Conservation (phyloP, 2,113 vertebrate species). For the Mandrillus leucophaeus region DNA sequence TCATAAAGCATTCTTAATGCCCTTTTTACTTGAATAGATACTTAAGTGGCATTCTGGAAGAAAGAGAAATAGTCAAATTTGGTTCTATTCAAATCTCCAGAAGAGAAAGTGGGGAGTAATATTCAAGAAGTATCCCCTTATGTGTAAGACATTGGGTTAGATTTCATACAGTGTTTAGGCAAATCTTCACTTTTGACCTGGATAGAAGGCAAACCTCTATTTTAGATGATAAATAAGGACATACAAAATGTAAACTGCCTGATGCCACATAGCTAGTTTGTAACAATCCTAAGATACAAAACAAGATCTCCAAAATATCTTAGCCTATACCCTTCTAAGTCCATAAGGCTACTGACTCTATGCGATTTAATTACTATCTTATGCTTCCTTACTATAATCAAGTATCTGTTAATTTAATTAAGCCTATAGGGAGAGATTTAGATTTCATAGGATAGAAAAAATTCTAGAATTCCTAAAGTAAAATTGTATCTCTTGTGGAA, state of each 20-base stretch:
- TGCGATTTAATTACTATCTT: background rate
- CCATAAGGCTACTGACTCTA: background rate
- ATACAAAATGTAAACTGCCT: background rate
- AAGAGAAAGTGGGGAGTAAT: background rate
- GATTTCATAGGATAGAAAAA: background rate
- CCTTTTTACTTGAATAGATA: background rate
- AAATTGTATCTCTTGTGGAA: background rate
- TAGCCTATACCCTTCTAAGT: background rate
- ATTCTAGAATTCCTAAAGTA: slow-evolving; percentile 41
- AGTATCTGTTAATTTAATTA: slow-evolving; percentile 49
- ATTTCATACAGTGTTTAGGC: background rate
- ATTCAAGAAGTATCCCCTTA: background rate
- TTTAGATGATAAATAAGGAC: background rate
- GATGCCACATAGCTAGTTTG: background rate
- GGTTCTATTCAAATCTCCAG: background rate
- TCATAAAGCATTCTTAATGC: background rate
- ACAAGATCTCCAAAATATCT: background rate
- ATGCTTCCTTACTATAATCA: slow-evolving; percentile 16
- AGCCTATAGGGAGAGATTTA: background rate
- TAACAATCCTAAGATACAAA: background rate
- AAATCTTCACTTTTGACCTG: background rate
- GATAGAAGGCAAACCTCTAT: background rate
- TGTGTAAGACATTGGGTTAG: background rate
- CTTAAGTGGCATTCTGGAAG: background rate
- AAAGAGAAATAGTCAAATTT: background rate